These are phyloP conservation scores for Enteromius treurensis DNA, from an alignment of 2,797 vertebrate genomes.

Conservation along the genomic window DNA sequence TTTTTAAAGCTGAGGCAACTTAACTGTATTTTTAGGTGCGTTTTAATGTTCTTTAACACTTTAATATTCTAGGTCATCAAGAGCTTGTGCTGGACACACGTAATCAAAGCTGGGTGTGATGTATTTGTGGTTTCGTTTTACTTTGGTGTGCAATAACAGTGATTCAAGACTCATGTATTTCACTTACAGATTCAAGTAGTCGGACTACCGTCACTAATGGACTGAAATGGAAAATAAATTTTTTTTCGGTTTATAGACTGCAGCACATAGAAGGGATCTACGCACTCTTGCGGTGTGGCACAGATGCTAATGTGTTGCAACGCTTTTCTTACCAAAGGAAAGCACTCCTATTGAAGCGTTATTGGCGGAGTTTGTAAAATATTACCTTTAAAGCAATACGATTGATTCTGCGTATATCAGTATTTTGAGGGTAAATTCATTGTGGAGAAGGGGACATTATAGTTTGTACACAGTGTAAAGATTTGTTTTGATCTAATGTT, in stretches of 20 bases:
- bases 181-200: conserved; percentile 25
- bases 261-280: conserved; percentile 13
- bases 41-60: conserved; percentile 28
- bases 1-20: not conserved
- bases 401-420: conserved; percentile 44
- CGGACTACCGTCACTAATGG: not conserved
- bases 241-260: conserved; percentile 19
- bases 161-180: conserved; percentile 40
- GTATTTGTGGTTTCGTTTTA: conserved; percentile 25
- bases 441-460: conserved; percentile 15
- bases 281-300: not conserved
- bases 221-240: not conserved
- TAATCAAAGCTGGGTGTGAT: not conserved
- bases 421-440: conserved; percentile 57
- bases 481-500: conserved; percentile 77
- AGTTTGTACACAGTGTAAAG: conserved; percentile 78
- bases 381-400: conserved; percentile 76
- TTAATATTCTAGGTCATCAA: conserved; percentile 18
- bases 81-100: conserved; percentile 45
- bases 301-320: conserved; percentile 14
- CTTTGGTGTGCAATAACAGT: conserved; percentile 37
- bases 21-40: not conserved
- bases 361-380: conserved; percentile 55
- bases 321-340: conserved; percentile 46
- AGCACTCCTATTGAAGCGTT: conserved; percentile 56